Conservation (phyloP, 2,888 invertebrate genomes). For the Ennomos erosarius region DNA sequence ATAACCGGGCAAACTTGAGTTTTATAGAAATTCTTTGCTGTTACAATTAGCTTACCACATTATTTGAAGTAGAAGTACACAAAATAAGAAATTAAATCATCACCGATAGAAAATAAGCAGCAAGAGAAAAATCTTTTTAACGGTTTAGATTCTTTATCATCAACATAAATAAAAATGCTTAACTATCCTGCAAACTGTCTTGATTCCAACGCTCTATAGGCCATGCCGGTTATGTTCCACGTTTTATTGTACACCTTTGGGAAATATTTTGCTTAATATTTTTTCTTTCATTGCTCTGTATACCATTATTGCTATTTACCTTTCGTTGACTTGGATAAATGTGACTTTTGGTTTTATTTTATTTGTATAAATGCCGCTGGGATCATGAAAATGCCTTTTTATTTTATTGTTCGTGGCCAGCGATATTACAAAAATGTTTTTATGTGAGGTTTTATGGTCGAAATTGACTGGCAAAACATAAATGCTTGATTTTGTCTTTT, state of each 20-base stretch:
- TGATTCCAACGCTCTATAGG: neutral
- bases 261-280: slow-evolving; percentile 47
- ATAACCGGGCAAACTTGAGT: too few species aligned
- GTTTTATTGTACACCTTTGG: slow-evolving; percentile 47
- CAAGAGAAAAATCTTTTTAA: too few species aligned
- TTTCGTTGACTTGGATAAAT: slow-evolving; percentile 27
- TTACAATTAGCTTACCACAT: too few species aligned
- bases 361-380: slow-evolving; percentile 25
- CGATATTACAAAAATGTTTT: neutral
- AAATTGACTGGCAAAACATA: too few species aligned
- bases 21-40: too few species aligned
- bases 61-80: too few species aligned
- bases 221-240: slow-evolving; percentile 37
- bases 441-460: neutral
- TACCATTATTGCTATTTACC: slow-evolving; percentile 29
- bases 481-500: too few species aligned
- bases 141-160: too few species aligned
- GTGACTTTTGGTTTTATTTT: slow-evolving; percentile 26
- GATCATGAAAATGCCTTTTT: slow-evolving; percentile 20
- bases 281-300: slow-evolving; percentile 40
- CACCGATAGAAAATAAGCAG: too few species aligned
- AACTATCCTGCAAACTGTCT: slow-evolving; percentile 2
- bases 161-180: too few species aligned
- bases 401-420: slow-evolving; percentile 16
- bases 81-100: too few species aligned